Evolutionary conservation across 37 sponge, comb jelly and placozoan species (phyloP).

Genomic region (Bolinopsis microptera): DNA sequence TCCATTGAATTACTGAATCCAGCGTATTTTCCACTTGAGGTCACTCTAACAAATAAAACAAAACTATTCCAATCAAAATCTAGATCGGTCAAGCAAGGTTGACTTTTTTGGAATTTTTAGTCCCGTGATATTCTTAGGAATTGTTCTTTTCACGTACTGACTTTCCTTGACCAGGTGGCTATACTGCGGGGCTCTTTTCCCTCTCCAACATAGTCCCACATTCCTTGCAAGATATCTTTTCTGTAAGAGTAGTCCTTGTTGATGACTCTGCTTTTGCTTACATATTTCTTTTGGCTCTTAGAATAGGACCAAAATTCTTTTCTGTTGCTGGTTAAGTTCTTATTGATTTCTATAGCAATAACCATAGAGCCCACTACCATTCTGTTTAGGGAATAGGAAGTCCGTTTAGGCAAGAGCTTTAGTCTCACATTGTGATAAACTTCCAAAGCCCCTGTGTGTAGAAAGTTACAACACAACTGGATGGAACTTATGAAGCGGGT

Average conservation of each 20-base stretch:
- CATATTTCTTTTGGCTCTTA: background rate
- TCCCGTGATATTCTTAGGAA: background rate
- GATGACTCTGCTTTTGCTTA: background rate
- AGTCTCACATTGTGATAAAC: background rate
- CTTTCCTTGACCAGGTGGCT: background rate
- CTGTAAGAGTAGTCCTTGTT: background rate
- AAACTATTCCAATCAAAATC: background rate
- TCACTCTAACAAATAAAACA: too few species aligned
- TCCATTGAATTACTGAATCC: too few species aligned
- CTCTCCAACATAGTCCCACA: background rate
- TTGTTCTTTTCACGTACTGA: background rate
- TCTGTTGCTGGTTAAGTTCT: background rate
- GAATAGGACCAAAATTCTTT: background rate
- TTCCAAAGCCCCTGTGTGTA: background rate
- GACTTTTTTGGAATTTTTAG: background rate
- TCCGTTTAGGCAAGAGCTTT: background rate
- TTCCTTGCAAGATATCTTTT: background rate
- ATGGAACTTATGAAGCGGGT: background rate
- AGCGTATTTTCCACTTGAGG: too few species aligned
- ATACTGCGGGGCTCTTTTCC: too few species aligned
- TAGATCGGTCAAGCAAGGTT: background rate
- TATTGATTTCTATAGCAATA: slow-evolving; percentile 6
- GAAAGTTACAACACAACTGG: background rate
- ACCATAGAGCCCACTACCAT: background rate
- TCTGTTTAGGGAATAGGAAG: background rate